Evolutionary conservation across 2,797 vertebrate genomes (phyloP), one percentile per base, ranked within the genome.

Genomic region (Garrulus glandarius): DNA sequence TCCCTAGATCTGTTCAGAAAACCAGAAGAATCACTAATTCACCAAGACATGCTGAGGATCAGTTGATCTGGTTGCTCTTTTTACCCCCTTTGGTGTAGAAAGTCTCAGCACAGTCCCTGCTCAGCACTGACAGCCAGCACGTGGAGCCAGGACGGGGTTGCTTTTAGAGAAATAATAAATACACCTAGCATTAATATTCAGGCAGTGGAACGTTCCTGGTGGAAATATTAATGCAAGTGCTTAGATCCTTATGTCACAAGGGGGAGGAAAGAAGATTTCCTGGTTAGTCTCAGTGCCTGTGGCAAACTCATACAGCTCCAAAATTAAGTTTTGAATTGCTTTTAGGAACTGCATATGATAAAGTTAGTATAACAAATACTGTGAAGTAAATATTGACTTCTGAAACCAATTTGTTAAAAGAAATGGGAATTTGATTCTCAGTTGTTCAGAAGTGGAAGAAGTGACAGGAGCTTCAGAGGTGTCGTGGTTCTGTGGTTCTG

Each of bases 251-350:
- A 44, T 93, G 77, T 55, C 83, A 63, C 67, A 46, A 75, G 50
- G 77, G 72, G 81, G 59, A 69, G 92, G 77, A 94, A 72, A 75
- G 89, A 52, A 90, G 47, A 92, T 93, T 77, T 68, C 50, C 75
- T 88, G 75, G 61, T 71, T 78, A 27, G 52, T 68, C 79, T 93
- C 65, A 57, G 57, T 77, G 72, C 61, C 72, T 44, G 37, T 87
- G 87, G 61, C 85, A 84, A 81, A 81, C 39, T 78, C 10, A 9
- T 43, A 34, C 36, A 52, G 71, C 64, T 94, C 84, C 49, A 65
- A 55, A 89, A 55, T 68, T 11, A 74, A 81, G 61, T 71, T 96
- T 46, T 57, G 79, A 75, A 60, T 89, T 85, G 84, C 20, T 64
- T 39, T 80, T 68, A 61, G 61, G 69, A 95, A 37, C 71, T 71